A percentile compares a stretch with the other conserved stretches of the same genome.
Evolutionary conservation across 1,140 invertebrate species (phyloP).

Genomic region (Tetragonula clypearis): DNA sequence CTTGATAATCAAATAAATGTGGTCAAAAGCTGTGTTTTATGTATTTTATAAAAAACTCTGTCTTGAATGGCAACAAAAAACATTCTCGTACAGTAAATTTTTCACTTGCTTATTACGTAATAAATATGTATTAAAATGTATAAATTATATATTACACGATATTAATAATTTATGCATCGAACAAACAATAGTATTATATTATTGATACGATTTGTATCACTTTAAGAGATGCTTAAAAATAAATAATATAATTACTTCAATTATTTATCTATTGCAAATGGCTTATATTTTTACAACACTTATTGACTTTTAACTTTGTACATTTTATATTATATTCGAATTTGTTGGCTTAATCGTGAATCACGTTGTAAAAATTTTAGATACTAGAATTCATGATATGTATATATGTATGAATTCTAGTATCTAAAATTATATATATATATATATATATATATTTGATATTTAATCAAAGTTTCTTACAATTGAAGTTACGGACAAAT

Average conservation of each 20-base stretch:
- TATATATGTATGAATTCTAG: neutral
- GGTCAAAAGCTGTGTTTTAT: neutral
- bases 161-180: neutral
- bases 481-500: neutral
- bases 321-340: neutral
- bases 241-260: neutral
- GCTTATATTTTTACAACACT: neutral
- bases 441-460: neutral
- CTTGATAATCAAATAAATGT: neutral
- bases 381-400: slow-evolving; percentile 9
- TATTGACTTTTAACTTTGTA: neutral
- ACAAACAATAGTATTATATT: neutral
- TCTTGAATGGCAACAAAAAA: neutral
- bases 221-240: neutral
- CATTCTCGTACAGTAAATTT: neutral
- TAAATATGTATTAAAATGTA: neutral
- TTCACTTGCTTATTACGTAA: neutral
- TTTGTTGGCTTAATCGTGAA: neutral
- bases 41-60: neutral
- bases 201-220: neutral
- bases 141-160: neutral
- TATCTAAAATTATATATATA: no score
- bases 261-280: neutral
- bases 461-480: neutral
- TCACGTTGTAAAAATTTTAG: slow-evolving; percentile 10